Conservation (phyloP, 2,797 vertebrate genomes). For the Galaxias olidus region DNA sequence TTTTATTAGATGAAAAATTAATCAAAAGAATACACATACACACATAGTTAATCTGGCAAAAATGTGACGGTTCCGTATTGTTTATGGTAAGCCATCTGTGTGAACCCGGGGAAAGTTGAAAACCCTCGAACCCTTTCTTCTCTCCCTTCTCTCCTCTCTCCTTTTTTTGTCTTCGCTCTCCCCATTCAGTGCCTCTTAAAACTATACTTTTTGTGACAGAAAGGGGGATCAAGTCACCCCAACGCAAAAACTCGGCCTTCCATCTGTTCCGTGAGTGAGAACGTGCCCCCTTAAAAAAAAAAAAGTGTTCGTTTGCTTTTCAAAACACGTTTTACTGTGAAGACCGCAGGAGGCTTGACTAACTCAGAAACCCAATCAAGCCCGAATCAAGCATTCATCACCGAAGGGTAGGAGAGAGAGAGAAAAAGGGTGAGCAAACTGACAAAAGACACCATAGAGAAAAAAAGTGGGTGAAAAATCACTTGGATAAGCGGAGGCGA, state of each 20-base stretch:
- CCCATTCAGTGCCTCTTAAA: slow-evolving; percentile 28
- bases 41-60: slow-evolving; percentile 73
- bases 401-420: not conserved
- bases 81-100: slow-evolving; percentile 75
- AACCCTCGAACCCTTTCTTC: slow-evolving; percentile 54
- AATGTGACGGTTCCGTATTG: slow-evolving; percentile 67
- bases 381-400: slow-evolving; percentile 49
- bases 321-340: slow-evolving; percentile 56
- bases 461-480: slow-evolving; percentile 62
- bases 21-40: slow-evolving; percentile 72
- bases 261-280: slow-evolving; percentile 43
- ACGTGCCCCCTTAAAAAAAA: slow-evolving; percentile 49
- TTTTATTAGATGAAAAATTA: slow-evolving; percentile 77
- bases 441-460: slow-evolving; percentile 55
- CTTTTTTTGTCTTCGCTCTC: too few species aligned
- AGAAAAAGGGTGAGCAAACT: slow-evolving; percentile 41
- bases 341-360: slow-evolving; percentile 38
- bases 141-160: slow-evolving; percentile 42
- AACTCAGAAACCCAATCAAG: slow-evolving; percentile 46
- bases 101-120: slow-evolving; percentile 65
- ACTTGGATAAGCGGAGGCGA: slow-evolving; percentile 49
- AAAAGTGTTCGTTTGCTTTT: slow-evolving; percentile 56
- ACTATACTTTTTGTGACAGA: slow-evolving; percentile 38
- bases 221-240: slow-evolving; percentile 35
- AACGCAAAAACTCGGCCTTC: slow-evolving; percentile 40